Evolutionary conservation across 2,113 vertebrate species (phyloP).

Genomic region (Notarius quadriscutis): DNA sequence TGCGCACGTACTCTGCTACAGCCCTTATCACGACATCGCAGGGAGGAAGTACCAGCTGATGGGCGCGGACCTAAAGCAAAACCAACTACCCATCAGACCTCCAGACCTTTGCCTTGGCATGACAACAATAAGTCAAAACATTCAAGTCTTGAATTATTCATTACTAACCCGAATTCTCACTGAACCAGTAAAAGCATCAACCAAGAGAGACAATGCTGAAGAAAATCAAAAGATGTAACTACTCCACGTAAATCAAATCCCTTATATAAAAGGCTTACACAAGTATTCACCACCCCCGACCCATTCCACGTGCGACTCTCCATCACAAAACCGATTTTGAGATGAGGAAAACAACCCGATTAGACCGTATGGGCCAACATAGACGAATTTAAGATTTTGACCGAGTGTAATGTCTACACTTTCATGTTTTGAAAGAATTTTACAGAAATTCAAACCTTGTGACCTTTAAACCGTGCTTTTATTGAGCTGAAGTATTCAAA

Average conservation of each 20-base stretch:
- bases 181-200: conserved; percentile 47
- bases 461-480: too few species aligned
- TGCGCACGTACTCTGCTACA: conserved; percentile 89
- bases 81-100: conserved; percentile 33
- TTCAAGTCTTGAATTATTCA: background rate
- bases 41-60: conserved; percentile 92
- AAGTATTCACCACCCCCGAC: background rate
- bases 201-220: background rate
- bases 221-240: background rate
- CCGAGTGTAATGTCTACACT: too few species aligned
- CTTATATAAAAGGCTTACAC: background rate
- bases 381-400: too few species aligned
- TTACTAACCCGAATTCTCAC: background rate
- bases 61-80: conserved; percentile 84
- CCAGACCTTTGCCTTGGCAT: background rate
- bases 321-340: too few species aligned
- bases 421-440: too few species aligned
- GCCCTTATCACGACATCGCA: conserved; percentile 96
- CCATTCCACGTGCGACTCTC: background rate
- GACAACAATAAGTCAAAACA: background rate
- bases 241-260: background rate
- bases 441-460: too few species aligned
- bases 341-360: too few species aligned
- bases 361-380: too few species aligned
- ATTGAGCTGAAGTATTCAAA: too few species aligned